phyloP scores from a whole-genome alignment of 2,888 invertebrate genomes.

The Oscheius myriophilus region DNA sequence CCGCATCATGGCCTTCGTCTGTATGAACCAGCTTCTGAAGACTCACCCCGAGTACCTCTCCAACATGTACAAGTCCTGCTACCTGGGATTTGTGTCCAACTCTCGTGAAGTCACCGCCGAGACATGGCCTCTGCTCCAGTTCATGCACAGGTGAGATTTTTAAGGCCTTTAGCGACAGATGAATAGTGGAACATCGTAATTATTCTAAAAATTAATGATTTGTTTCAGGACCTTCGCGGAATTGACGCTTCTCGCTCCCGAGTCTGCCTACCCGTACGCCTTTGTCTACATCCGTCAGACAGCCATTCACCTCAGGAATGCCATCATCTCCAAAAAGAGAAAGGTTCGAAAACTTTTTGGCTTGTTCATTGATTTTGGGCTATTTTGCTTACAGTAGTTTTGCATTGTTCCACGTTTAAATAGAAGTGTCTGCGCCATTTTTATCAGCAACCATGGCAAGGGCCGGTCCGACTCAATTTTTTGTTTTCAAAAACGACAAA shows the following conservation, averaged over 20 bases:
- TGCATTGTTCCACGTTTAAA: too few species aligned
- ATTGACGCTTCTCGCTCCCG: conserved; percentile 58
- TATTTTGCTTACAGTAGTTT: too few species aligned
- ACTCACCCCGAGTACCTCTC: conserved; percentile 48
- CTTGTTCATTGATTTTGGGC: too few species aligned
- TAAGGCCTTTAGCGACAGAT: not conserved
- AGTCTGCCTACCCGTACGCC: conserved; percentile 65
- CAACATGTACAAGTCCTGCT: conserved; percentile 59
- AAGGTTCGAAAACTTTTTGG: conserved; percentile 21
- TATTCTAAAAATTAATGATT: too few species aligned
- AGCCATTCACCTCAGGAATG: conserved; percentile 68
- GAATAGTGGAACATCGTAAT: not conserved
- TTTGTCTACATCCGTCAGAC: conserved; percentile 70
- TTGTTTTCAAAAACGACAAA: too few species aligned
- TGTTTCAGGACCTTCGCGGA: conserved; percentile 56
- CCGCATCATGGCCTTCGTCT: conserved; percentile 62
- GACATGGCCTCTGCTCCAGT: conserved; percentile 58
- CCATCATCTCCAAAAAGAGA: conserved; percentile 64
- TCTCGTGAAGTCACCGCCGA: conserved; percentile 60
- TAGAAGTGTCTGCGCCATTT: too few species aligned
- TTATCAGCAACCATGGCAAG: too few species aligned
- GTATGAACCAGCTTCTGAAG: conserved; percentile 51
- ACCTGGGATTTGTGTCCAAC: conserved; percentile 64
- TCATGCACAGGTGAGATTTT: conserved; percentile 51
- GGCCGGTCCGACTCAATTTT: too few species aligned